A percentile compares a stretch with the other conserved stretches of the same genome.
Evolutionary conservation across 2,888 invertebrate species (phyloP).

Genomic region (Papilio demoleus): DNA sequence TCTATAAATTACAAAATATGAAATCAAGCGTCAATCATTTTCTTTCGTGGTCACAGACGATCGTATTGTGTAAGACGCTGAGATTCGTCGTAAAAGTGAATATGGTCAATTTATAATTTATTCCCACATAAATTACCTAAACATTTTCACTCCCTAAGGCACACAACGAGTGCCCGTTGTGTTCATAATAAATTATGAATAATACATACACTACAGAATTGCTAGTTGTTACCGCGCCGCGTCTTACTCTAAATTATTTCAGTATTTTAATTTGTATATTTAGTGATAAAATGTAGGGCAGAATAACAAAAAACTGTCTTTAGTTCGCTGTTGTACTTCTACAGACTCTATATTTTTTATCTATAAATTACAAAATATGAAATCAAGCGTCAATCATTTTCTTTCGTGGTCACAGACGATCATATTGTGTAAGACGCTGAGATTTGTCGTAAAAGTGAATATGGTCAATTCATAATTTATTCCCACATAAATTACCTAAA

Average conservation of each 20-base stretch:
- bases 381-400: background rate
- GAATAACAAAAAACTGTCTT: background rate
- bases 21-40: background rate
- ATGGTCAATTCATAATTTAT: slow-evolving; percentile 58
- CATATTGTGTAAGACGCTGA: background rate
- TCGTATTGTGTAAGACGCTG: background rate
- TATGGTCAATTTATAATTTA: slow-evolving; percentile 57
- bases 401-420: background rate
- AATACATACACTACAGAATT: slow-evolving; percentile 15
- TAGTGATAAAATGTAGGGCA: background rate
- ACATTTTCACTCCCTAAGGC: slow-evolving; percentile 51
- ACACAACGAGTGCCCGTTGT: slow-evolving; percentile 27
- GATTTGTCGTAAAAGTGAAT: background rate
- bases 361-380: background rate
- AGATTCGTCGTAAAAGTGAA: background rate
- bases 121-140: slow-evolving; percentile 67
- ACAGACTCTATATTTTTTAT: background rate
- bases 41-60: background rate
- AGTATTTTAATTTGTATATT: background rate
- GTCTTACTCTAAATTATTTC: slow-evolving; percentile 8
- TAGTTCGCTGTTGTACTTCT: background rate
- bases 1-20: background rate
- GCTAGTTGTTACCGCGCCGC: slow-evolving; percentile 5
- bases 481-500: slow-evolving; percentile 66
- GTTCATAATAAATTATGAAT: slow-evolving; percentile 30